These are phyloP conservation scores for Limulus polyphemus DNA, from an alignment of 2,888 invertebrate species.

Conservation along the genomic window DNA sequence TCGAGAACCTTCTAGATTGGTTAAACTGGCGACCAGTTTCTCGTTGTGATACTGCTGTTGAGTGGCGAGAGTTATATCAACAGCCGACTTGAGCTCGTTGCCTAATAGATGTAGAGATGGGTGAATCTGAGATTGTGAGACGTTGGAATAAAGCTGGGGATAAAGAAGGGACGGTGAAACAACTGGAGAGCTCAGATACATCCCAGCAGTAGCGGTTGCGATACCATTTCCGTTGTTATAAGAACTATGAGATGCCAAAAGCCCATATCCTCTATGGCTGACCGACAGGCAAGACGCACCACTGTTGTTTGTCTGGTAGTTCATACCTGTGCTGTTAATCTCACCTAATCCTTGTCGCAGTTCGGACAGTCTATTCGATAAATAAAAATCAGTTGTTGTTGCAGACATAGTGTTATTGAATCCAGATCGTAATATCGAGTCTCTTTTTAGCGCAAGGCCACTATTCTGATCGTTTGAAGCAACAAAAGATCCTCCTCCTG, in stretches of 20 bases:
- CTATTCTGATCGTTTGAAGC: slow-evolving; percentile 12
- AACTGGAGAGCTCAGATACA: slow-evolving; percentile 30
- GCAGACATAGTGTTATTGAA: slow-evolving; percentile 11
- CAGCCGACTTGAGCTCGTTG: slow-evolving; percentile 16
- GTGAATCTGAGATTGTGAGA: slow-evolving; percentile 31
- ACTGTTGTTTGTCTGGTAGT: slow-evolving; percentile 18
- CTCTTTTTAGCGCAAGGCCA: slow-evolving; percentile 16
- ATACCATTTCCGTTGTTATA: slow-evolving; percentile 13
- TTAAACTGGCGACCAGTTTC: not conserved
- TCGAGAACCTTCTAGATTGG: no score
- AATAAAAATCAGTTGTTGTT: slow-evolving; percentile 11
- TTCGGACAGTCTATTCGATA: slow-evolving; percentile 20
- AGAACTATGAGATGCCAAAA: slow-evolving; percentile 24
- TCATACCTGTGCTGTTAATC: slow-evolving; percentile 7
- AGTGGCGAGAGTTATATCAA: slow-evolving; percentile 14
- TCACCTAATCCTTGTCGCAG: slow-evolving; percentile 14
- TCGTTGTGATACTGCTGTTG: slow-evolving; percentile 4
- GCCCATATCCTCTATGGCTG: slow-evolving; percentile 20
- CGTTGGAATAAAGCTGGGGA: slow-evolving; percentile 33
- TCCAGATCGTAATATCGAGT: slow-evolving; percentile 15
- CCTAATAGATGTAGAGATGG: slow-evolving; percentile 25
- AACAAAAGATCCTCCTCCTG: no score
- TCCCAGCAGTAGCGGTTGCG: slow-evolving; percentile 27
- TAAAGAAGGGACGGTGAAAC: slow-evolving; percentile 34
- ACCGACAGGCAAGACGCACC: slow-evolving; percentile 14